phyloP scores from a whole-genome alignment of 2,797 vertebrate genomes.

The Steatocranus sp. region DNA sequence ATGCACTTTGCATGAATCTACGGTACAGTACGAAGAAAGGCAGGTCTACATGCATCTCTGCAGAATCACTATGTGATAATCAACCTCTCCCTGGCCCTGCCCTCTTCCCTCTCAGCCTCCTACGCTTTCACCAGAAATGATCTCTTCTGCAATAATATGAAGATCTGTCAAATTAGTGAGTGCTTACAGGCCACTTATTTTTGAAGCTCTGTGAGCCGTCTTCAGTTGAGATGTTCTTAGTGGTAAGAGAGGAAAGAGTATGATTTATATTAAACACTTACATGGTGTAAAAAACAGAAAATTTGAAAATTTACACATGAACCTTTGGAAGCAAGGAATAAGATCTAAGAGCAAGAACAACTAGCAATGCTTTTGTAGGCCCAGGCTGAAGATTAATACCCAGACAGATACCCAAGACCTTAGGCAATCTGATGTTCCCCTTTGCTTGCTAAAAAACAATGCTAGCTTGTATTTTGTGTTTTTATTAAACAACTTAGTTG shows the following conservation, averaged over 20 bases:
- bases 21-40: neutral
- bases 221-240: neutral
- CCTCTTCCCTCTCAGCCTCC: neutral
- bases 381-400: neutral
- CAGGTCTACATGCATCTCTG: neutral
- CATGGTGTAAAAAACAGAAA: neutral
- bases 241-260: too few species aligned
- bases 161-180: neutral
- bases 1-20: neutral
- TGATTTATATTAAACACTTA: neutral
- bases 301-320: neutral
- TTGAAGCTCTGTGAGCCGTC: neutral
- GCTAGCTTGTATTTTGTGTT: neutral
- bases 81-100: neutral
- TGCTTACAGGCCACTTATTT: neutral
- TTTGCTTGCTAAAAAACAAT: neutral
- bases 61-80: neutral
- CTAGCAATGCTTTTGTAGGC: neutral
- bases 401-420: neutral
- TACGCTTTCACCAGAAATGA: neutral
- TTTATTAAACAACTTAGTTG: neutral
- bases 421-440: neutral
- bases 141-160: neutral
- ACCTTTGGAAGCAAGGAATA: neutral
- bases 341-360: neutral